Percentiles rank a stretch among this genome's conserved stretches.
Conservation (phyloP, 2,113 vertebrate species). For the Cichladusa arquata region DNA sequence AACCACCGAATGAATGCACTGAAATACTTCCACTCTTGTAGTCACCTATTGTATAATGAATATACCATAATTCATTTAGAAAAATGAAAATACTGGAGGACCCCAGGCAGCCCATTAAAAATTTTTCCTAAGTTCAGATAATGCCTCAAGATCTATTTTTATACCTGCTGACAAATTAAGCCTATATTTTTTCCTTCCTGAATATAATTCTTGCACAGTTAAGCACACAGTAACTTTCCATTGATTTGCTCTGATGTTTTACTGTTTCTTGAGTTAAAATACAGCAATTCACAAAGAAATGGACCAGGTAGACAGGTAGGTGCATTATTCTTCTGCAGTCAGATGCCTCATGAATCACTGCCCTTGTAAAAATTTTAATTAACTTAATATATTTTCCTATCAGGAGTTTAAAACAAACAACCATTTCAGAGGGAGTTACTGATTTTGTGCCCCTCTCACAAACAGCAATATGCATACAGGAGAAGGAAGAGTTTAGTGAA, state of each 20-base stretch:
- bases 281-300: slow-evolving; percentile 11
- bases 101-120: slow-evolving; percentile 13
- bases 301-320: background rate
- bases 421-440: background rate
- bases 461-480: background rate
- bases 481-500: background rate
- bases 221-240: background rate
- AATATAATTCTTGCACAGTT: slow-evolving; percentile 4
- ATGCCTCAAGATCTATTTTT: slow-evolving; percentile 34
- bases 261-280: background rate
- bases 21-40: background rate
- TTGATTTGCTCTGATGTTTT: background rate
- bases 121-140: slow-evolving; percentile 3
- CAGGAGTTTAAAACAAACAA: background rate
- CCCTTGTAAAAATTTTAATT: slow-evolving; percentile 34
- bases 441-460: background rate
- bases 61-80: slow-evolving; percentile 8
- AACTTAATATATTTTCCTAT: slow-evolving; percentile 15
- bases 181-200: background rate
- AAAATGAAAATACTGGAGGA: slow-evolving; percentile 19
- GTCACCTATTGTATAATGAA: background rate
- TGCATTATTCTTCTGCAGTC: background rate
- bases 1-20: background rate
- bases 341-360: background rate
- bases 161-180: slow-evolving; percentile 28